Evolutionary conservation across 2,888 invertebrate species (phyloP).

Genomic region (Campaea margaritaria): DNA sequence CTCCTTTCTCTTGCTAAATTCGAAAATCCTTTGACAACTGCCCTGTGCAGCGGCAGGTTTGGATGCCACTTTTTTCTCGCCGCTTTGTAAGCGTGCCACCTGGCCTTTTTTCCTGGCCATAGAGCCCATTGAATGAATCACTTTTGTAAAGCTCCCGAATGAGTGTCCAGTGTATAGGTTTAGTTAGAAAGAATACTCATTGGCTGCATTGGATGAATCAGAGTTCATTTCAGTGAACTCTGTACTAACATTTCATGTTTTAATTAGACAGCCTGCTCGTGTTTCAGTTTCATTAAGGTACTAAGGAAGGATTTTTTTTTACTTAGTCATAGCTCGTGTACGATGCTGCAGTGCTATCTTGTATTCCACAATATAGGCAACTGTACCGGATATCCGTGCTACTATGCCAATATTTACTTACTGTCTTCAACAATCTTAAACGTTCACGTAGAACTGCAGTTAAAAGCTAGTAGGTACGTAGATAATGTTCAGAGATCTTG

Average conservation of each 20-base stretch:
- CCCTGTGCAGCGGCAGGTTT: constrained; percentile 56
- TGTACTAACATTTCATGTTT: constrained; percentile 33
- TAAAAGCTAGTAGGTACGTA: neutral
- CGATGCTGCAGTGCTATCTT: constrained; percentile 24
- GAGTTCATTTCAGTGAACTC: constrained; percentile 34
- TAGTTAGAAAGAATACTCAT: constrained; percentile 42
- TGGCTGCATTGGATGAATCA: constrained; percentile 54
- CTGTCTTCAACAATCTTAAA: constrained; percentile 8
- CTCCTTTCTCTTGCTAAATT: constrained; percentile 52
- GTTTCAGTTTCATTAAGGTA: constrained; percentile 46
- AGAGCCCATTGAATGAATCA: constrained; percentile 76
- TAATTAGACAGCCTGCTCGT: constrained; percentile 21
- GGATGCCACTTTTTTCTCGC: constrained; percentile 69
- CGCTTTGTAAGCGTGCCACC: constrained; percentile 76
- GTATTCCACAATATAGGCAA: constrained; percentile 42
- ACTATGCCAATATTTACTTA: constrained; percentile 17
- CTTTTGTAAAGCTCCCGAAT: constrained; percentile 63
- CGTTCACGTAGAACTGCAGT: constrained; percentile 1
- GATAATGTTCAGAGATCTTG: constrained; percentile 3
- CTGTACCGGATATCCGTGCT: constrained; percentile 52
- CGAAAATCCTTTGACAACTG: constrained; percentile 50
- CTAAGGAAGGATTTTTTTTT: constrained; percentile 31
- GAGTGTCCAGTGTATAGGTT: constrained; percentile 54
- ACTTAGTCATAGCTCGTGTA: constrained; percentile 44
- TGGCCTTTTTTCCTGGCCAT: constrained; percentile 78